Evolutionary conservation across 2,113 vertebrate species (phyloP), one percentile per base, ranked within the genome.

Genomic region (Notarius lentiginosus): DNA sequence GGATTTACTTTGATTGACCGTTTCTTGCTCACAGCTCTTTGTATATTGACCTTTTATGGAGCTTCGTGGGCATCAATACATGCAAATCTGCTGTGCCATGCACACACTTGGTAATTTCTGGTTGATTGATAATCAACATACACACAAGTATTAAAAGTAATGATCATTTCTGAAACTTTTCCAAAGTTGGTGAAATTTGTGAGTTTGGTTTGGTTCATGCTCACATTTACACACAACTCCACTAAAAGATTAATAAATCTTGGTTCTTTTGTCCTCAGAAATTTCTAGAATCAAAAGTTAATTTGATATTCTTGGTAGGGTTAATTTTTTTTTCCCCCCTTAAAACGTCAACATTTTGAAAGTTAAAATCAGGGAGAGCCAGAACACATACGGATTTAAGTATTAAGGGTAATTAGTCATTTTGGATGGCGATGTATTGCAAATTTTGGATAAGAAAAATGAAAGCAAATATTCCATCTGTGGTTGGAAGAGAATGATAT

Each of bases 341-440:
- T n/a, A n/a, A n/a, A 24, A 55, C 55, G 24, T 55, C 24, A 79
- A 10, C 27, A 22, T 6, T 60, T 12, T 20, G 53, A 79, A 79
- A 79, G 51, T 79, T 58, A 9, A 17, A 61, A 60, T 81, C 15
- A 41, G 9, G 4, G 27, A 60, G 30, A 41, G 56, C 27, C 55
- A 60, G 55, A 22, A 60, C 51, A 55, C 51, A 51, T 34, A 15
- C 15, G 7, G 77, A 81, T 81, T 81, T 81, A 81, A 81, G 79
- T 41, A 81, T 81, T 61, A 61, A 60, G 30, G 56, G 77, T 79
- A 79, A 30, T 79, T 79, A 79, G 77, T 30, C 9, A 60, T 41
- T 41, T 81, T 81, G 79, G 77, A 79, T 20, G 77, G 7, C 8
- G 77, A 0, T 34, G 7, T 58, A 58, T 79, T 79, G 79, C 17